Conservation (phyloP, 2,888 invertebrate species). For the Ecliptopera silaceata region DNA sequence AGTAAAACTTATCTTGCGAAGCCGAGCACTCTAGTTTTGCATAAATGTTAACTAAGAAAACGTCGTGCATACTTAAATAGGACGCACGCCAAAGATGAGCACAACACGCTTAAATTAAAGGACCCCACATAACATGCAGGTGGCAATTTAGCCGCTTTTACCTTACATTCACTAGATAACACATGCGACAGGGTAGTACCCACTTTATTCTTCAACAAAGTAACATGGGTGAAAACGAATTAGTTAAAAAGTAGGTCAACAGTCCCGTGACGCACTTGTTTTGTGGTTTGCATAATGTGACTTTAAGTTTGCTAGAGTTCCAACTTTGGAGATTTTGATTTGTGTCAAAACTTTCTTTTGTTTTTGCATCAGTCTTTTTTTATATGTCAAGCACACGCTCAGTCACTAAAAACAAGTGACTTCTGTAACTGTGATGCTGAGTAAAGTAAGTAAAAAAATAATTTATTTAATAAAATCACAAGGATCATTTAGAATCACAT, state of each 20-base stretch:
- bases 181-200: constrained; percentile 37
- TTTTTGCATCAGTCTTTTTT: background rate
- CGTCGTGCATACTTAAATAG: background rate
- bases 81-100: constrained; percentile 17
- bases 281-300: constrained; percentile 42
- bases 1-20: no score
- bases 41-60: background rate
- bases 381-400: no score
- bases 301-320: constrained; percentile 36
- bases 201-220: constrained; percentile 53
- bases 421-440: no score
- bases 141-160: constrained; percentile 34
- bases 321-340: background rate
- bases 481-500: no score
- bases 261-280: constrained; percentile 31
- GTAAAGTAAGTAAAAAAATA: no score
- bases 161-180: constrained; percentile 39
- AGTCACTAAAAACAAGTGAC: no score
- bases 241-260: constrained; percentile 70
- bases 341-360: background rate
- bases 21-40: no score
- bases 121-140: constrained; percentile 33
- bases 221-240: constrained; percentile 56
- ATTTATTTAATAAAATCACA: no score
- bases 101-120: constrained; percentile 26